Percentiles rank a stretch among this genome's conserved stretches.
phyloP scores from a whole-genome alignment of 2,113 vertebrate species.

The Psettodes erumei region DNA sequence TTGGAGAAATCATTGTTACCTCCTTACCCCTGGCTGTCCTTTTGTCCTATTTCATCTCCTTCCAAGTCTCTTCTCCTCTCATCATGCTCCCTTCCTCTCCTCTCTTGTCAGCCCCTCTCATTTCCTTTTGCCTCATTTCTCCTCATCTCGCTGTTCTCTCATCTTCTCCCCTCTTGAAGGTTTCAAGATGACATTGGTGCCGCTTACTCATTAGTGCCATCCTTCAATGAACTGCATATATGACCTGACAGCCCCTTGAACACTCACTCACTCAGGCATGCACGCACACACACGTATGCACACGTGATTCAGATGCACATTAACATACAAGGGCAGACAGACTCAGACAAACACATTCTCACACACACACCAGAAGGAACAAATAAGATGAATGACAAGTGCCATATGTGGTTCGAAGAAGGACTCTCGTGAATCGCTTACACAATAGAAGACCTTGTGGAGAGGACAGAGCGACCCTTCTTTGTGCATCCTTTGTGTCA shows the following conservation, averaged over 20 bases:
- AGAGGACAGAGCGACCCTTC: slow-evolving; percentile 51
- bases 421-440: slow-evolving; percentile 36
- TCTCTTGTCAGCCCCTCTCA: slow-evolving; percentile 36
- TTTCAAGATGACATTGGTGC: slow-evolving; percentile 64
- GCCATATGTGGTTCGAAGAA: slow-evolving; percentile 41
- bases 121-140: slow-evolving; percentile 45
- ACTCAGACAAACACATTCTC: not conserved
- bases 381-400: slow-evolving; percentile 64
- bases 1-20: slow-evolving; percentile 58
- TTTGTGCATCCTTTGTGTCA: not conserved
- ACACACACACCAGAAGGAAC: slow-evolving; percentile 19
- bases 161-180: slow-evolving; percentile 37
- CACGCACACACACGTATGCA: not conserved
- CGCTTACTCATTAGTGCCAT: slow-evolving; percentile 59
- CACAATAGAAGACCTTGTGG: slow-evolving; percentile 53
- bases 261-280: slow-evolving; percentile 15
- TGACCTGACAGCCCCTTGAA: slow-evolving; percentile 53
- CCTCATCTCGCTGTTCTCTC: slow-evolving; percentile 41
- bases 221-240: slow-evolving; percentile 51
- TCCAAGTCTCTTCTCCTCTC: slow-evolving; percentile 15
- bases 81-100: slow-evolving; percentile 24
- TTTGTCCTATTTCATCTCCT: slow-evolving; percentile 41
- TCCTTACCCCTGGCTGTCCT: slow-evolving; percentile 40
- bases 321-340: slow-evolving; percentile 38
- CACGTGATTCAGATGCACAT: slow-evolving; percentile 41